These are phyloP conservation scores for Donacobius atricapilla DNA, from an alignment of 2,113 vertebrate genomes.

Conservation along the genomic window DNA sequence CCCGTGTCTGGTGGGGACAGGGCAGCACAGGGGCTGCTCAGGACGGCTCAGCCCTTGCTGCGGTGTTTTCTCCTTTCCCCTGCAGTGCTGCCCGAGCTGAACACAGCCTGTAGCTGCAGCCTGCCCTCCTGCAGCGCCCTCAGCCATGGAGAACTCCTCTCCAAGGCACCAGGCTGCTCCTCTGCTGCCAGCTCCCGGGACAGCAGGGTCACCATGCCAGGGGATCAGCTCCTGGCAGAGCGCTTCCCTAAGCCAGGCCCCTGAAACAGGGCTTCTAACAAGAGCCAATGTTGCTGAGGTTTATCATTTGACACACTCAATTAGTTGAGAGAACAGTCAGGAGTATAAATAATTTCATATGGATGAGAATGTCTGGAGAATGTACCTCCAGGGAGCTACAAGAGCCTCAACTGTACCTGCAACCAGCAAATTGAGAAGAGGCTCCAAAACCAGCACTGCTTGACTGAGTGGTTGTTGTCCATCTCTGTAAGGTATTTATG, in stretches of 20 bases:
- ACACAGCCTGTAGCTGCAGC: not conserved
- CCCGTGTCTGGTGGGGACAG: accelerated
- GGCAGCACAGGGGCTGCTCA: not conserved
- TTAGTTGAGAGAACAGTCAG: not conserved
- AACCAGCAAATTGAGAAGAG: not conserved
- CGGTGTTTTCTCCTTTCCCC: no score
- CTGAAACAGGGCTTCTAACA: not conserved
- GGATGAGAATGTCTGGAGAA: not conserved
- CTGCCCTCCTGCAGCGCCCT: not conserved
- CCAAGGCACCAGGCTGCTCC: not conserved
- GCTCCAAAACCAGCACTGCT: not conserved
- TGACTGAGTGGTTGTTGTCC: not conserved
- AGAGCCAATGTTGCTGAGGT: not conserved
- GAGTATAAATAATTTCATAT: not conserved
- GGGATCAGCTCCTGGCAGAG: not conserved
- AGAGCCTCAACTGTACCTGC: not conserved
- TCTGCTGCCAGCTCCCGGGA: not conserved
- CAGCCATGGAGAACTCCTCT: not conserved
- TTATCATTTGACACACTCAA: not conserved
- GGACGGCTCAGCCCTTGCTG: not conserved
- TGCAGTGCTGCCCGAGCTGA: not conserved
- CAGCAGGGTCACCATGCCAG: not conserved
- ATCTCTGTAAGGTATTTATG: not conserved
- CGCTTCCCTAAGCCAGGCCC: not conserved
- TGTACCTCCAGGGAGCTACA: not conserved